A percentile compares a stretch with the other conserved stretches of the same genome.
These are phyloP conservation scores for Zophobas morio DNA, from an alignment of 1,140 invertebrate species.

Conservation along the genomic window DNA sequence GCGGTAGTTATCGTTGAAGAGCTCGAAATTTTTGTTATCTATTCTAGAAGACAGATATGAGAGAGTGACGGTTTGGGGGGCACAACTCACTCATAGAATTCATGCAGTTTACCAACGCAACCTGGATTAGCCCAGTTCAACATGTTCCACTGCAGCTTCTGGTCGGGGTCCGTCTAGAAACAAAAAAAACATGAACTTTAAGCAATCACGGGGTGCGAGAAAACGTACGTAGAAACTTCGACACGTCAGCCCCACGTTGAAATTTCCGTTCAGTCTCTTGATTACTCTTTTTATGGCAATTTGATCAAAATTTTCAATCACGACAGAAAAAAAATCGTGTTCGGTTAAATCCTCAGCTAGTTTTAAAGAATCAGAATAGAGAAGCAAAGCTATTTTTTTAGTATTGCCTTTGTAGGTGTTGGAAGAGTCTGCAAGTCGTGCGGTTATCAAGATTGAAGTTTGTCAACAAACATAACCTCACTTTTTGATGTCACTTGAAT, in stretches of 20 bases:
- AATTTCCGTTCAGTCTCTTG: conserved; percentile 57
- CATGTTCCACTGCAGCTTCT: conserved; percentile 62
- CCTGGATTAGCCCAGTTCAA: conserved; percentile 61
- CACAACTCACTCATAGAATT: conserved; percentile 59
- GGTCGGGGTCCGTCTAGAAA: conserved; percentile 57
- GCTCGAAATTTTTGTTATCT: conserved; percentile 57
- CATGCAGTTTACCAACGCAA: conserved; percentile 57
- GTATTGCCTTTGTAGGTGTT: conserved; percentile 18
- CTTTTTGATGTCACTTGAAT: conserved; percentile 53
- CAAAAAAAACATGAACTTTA: conserved; percentile 32
- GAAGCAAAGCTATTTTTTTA: conserved; percentile 42
- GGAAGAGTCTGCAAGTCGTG: conserved; percentile 25
- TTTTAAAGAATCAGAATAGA: conserved; percentile 53
- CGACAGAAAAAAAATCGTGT: conserved; percentile 52
- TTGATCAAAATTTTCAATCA: conserved; percentile 61
- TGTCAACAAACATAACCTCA: conserved; percentile 45
- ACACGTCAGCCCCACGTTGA: conserved; percentile 61
- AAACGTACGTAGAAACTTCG: conserved; percentile 61
- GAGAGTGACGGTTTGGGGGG: not conserved
- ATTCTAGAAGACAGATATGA: conserved; percentile 49
- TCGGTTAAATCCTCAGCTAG: conserved; percentile 49
- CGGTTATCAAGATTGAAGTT: not conserved
- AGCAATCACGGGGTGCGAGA: not conserved
- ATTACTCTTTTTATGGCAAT: conserved; percentile 57
- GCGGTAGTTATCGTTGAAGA: conserved; percentile 58